Evolutionary conservation across 1,140 invertebrate species (phyloP).

Genomic region (Antheraea mylitta): DNA sequence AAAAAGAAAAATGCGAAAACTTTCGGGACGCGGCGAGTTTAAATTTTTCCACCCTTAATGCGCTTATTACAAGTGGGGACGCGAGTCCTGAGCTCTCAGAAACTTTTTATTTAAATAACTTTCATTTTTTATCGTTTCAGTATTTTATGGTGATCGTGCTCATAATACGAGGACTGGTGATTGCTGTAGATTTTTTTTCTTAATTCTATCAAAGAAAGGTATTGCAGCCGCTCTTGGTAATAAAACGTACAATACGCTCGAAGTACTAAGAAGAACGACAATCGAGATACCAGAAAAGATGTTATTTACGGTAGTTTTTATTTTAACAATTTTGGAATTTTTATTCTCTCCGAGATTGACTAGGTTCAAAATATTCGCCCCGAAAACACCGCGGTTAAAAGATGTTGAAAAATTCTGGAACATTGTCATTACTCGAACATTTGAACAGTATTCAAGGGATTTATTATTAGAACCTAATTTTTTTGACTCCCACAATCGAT

Average conservation of each 20-base stretch:
- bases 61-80: constrained; percentile 73
- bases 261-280: not conserved
- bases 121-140: constrained; percentile 16
- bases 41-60: constrained; percentile 76
- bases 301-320: too few species aligned
- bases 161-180: not conserved
- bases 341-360: too few species aligned
- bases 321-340: too few species aligned
- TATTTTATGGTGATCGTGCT: constrained; percentile 14
- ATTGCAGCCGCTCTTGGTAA: not conserved
- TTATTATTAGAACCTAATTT: too few species aligned
- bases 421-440: too few species aligned
- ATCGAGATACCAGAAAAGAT: too few species aligned
- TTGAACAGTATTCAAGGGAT: too few species aligned
- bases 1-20: constrained; percentile 75
- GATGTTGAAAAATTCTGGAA: too few species aligned
- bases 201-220: not conserved
- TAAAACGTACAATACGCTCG: not conserved
- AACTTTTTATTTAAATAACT: constrained; percentile 33
- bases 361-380: too few species aligned
- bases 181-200: not conserved
- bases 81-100: constrained; percentile 30
- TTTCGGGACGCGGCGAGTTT: constrained; percentile 70
- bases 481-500: too few species aligned
- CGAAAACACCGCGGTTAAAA: too few species aligned